phyloP scores from a whole-genome alignment of 2,888 invertebrate genomes.

The Cantharis lateralis region DNA sequence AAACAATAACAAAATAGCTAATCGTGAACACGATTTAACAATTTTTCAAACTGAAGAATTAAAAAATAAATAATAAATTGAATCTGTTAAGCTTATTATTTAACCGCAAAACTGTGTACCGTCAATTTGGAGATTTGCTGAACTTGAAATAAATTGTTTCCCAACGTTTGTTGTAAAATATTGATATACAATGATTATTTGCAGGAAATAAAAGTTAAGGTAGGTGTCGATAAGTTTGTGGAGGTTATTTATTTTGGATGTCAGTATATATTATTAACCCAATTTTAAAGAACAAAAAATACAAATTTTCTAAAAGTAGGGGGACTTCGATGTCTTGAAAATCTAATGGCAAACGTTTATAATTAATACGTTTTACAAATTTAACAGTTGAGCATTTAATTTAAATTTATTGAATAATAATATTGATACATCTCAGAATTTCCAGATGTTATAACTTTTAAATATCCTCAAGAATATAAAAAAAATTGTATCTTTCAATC shows the following conservation, averaged over 20 bases:
- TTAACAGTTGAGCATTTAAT: neutral
- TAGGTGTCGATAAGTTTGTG: neutral
- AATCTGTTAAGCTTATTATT: neutral
- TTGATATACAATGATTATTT: neutral
- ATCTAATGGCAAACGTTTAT: neutral
- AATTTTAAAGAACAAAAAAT: neutral
- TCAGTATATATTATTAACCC: neutral
- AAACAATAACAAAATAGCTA: neutral
- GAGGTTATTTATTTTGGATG: neutral
- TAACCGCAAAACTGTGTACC: neutral
- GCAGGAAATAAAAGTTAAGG: neutral
- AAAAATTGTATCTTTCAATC: neutral
- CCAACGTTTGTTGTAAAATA: neutral
- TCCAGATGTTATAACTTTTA: neutral
- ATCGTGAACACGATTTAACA: slow-evolving; percentile 1
- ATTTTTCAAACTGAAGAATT: neutral
- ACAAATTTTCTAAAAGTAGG: neutral
- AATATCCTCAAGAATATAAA: neutral
- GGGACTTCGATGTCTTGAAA: neutral
- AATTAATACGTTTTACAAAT: neutral
- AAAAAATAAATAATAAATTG: neutral
- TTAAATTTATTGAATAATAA: neutral
- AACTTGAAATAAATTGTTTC: neutral
- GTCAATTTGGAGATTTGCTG: neutral
- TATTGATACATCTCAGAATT: neutral